phyloP scores from a whole-genome alignment of 2,113 vertebrate species.

The Zosterops hypoxanthus region DNA sequence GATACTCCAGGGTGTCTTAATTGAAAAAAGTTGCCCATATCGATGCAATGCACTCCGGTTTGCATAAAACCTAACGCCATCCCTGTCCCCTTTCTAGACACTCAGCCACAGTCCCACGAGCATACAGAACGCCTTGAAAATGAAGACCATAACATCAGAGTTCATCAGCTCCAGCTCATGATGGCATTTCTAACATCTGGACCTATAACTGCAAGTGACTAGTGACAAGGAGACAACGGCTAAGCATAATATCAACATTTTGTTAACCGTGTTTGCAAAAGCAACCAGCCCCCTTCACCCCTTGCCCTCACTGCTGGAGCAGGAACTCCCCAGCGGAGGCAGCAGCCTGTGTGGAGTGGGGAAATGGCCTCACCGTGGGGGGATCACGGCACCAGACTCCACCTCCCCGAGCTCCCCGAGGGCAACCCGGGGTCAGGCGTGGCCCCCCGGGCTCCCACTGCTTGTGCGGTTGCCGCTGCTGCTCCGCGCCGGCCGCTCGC shows the following conservation, averaged over 20 bases:
- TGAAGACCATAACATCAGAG: neutral
- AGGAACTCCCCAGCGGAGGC: neutral
- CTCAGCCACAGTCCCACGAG: rapidly evolving
- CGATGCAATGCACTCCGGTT: neutral
- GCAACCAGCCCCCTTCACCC: constrained; percentile 29
- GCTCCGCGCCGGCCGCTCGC: neutral
- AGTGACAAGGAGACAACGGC: constrained; percentile 43
- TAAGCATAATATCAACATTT: constrained; percentile 70
- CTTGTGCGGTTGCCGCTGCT: neutral
- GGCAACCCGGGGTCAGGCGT: neutral
- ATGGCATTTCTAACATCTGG: constrained; percentile 17
- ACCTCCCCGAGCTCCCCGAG: neutral
- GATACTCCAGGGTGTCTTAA: neutral
- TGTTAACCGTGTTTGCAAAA: constrained; percentile 48
- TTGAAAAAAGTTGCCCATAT: neutral
- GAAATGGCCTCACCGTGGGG: neutral
- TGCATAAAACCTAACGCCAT: neutral
- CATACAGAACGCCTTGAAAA: neutral
- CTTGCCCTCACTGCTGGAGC: constrained; percentile 39
- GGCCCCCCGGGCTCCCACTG: constrained; percentile 19
- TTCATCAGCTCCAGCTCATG: neutral
- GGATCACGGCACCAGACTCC: neutral
- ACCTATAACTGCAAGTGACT: constrained; percentile 31
- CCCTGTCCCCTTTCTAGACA: neutral
- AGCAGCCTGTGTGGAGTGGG: neutral